phyloP scores from a whole-genome alignment of 2,797 vertebrate species.

The Rachycentron canadum region DNA sequence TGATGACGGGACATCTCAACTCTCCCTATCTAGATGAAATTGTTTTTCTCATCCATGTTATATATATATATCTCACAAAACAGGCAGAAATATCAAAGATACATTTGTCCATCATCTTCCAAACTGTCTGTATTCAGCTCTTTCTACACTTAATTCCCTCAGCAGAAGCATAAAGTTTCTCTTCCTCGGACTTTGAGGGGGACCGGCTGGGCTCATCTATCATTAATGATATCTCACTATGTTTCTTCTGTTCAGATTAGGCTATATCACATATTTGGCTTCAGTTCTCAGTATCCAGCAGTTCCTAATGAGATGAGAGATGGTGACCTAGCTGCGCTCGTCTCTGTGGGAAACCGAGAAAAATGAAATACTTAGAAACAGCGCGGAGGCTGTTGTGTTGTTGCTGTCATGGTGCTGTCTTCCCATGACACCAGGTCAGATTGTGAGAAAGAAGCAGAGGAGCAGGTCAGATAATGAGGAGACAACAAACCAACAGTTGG shows the following conservation, averaged over 20 bases:
- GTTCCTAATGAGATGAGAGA: constrained; percentile 42
- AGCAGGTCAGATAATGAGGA: constrained; percentile 31
- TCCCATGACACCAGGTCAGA: constrained; percentile 36
- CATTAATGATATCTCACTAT: constrained; percentile 59
- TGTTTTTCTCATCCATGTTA: constrained; percentile 28
- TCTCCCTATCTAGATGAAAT: constrained; percentile 30
- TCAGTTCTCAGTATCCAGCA: constrained; percentile 3
- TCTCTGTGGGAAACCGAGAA: constrained; percentile 36
- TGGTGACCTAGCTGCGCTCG: constrained; percentile 30
- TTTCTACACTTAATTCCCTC: constrained; percentile 41
- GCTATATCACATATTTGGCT: constrained; percentile 39
- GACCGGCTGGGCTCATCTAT: constrained; percentile 63
- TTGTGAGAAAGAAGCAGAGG: constrained; percentile 11
- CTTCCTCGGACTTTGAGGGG: constrained; percentile 20
- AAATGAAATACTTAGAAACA: constrained; percentile 23
- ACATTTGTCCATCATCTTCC: constrained; percentile 55
- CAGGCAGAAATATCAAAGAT: constrained; percentile 39
- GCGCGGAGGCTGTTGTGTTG: constrained; percentile 1
- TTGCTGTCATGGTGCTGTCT: constrained; percentile 9
- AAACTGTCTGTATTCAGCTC: constrained; percentile 37
- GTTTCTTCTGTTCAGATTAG: constrained; percentile 35
- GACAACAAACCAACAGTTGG: not conserved
- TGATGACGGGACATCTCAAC: constrained; percentile 18
- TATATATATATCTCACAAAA: constrained; percentile 19
- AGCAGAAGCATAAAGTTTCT: constrained; percentile 59